Base-by-base conservation (phyloP, 2,888 invertebrate species). In the Drosophila borborema region DNA sequence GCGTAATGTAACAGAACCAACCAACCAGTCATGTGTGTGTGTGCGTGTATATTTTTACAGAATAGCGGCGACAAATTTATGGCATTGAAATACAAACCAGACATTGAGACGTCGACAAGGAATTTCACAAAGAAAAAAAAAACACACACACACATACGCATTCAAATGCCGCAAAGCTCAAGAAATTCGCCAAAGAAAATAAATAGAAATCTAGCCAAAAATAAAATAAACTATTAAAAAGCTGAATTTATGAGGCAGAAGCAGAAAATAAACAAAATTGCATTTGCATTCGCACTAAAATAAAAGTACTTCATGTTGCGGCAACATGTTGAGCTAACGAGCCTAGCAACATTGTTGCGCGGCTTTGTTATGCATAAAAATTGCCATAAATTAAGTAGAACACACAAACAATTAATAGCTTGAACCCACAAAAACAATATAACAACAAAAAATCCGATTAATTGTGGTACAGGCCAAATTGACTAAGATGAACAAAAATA, bases 71-170 rank as follows among this genome's bases (percentile, higher is more conserved):
- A 86, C 86, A 82, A 86, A 88, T 86, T 90, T 90, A 90, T 86
- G 66, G 90, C 81, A 86, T 75, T 82, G 83, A 86, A 83, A 86
- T 76, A 86, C 72, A 86, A 90, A 81, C 77, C 90, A 86, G 86
- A 86, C 86, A 89, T 72, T 69, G 84, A 81, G 86, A 86, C 86
- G 90, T 86, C 86, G 34, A 34, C 49, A 49, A 34, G 49, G 18
- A 49, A 28, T 28, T 40, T 41, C 18, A 16, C n/a, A 23, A 48
- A 40, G 16, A 40, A 40, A 40, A 40, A 20, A 45, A 34, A 34
- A 34, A 31, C 3, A 12, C 18, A 43, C 18, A 20, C 23, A 28
- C 1, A 66, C 72, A 23, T 4, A 4, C 23, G 2, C 71, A 28
- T 28, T 6, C 28, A 28, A 28, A 28, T 28, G 41, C 14, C 43